A percentile compares a stretch with the other conserved stretches of the same genome.
Conservation (phyloP, 2,888 invertebrate genomes). For the Neelides folsomi region DNA sequence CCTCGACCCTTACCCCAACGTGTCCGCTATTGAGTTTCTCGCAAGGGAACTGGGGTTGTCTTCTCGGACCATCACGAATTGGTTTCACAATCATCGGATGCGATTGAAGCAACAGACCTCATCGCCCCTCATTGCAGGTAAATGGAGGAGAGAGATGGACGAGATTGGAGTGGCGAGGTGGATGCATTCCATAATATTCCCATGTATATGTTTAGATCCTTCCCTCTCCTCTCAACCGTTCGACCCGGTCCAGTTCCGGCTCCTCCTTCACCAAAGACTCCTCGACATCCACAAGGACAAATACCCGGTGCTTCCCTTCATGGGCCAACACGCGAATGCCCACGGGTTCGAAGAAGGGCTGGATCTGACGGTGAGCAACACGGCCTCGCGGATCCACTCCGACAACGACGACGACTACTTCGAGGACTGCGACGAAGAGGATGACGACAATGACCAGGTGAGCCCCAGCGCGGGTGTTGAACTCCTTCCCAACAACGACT, state of each 20-base stretch:
- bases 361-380: constrained; percentile 62
- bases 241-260: constrained; percentile 81
- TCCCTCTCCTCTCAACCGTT: constrained; percentile 41
- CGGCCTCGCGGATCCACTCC: constrained; percentile 60
- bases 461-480: constrained; percentile 40
- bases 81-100: constrained; percentile 99
- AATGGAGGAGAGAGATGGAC: constrained; percentile 3
- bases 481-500: constrained; percentile 38
- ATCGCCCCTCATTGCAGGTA: constrained; percentile 31
- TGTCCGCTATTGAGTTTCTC: constrained; percentile 88
- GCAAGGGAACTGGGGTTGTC: constrained; percentile 81
- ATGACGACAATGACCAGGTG: constrained; percentile 44
- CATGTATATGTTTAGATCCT: constrained; percentile 20
- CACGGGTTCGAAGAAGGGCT: constrained; percentile 66
- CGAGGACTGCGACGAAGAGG: constrained; percentile 61
- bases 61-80: constrained; percentile 93
- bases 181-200: background rate
- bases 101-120: constrained; percentile 68
- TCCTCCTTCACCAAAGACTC: constrained; percentile 74
- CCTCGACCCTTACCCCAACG: constrained; percentile 92
- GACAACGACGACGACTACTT: constrained; percentile 67
- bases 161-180: background rate
- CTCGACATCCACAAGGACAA: constrained; percentile 75
- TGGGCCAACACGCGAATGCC: constrained; percentile 40
- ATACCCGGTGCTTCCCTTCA: constrained; percentile 45